phyloP scores from a whole-genome alignment of 2,888 invertebrate species.

The Eupithecia insigniata region DNA sequence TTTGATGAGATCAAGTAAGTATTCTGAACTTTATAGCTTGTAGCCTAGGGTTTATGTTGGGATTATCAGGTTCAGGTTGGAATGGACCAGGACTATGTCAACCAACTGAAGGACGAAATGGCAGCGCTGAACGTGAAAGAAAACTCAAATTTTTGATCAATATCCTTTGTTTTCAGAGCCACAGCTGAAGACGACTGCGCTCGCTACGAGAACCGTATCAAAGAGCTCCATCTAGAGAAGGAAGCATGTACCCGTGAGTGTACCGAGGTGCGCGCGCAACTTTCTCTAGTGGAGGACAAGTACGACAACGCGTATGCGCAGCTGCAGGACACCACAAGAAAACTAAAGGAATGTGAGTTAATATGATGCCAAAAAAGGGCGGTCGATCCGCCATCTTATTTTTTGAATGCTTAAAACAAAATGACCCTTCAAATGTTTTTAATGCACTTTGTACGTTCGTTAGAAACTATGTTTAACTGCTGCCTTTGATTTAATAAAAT shows the following conservation, averaged over 20 bases:
- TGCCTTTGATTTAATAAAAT: too few species aligned
- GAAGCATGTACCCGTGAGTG: slow-evolving; percentile 90
- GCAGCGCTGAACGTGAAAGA: slow-evolving; percentile 86
- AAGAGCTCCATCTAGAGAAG: slow-evolving; percentile 91
- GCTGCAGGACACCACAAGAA: slow-evolving; percentile 90
- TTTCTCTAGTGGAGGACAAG: slow-evolving; percentile 90
- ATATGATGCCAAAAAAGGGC: neutral
- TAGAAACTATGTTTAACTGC: too few species aligned
- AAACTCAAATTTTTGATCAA: too few species aligned
- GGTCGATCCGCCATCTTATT: too few species aligned
- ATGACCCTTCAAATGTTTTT: too few species aligned
- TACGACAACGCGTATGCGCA: slow-evolving; percentile 90
- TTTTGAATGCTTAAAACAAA: too few species aligned
- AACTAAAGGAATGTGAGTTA: slow-evolving; percentile 91
- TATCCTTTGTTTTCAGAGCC: slow-evolving; percentile 62
- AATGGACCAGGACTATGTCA: too few species aligned
- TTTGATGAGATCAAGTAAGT: slow-evolving; percentile 89
- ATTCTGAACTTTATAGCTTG: neutral
- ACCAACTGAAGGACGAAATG: slow-evolving; percentile 72
- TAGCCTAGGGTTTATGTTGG: too few species aligned
- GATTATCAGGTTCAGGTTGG: too few species aligned
- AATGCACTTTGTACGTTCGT: too few species aligned
- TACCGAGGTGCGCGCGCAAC: slow-evolving; percentile 91
- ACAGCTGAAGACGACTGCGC: slow-evolving; percentile 91
- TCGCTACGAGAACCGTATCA: slow-evolving; percentile 90